Percentiles rank a stretch among this genome's conserved stretches.
These are phyloP conservation scores for Ancistrus triradiatus DNA, from an alignment of 2,113 vertebrate genomes.

Conservation along the genomic window DNA sequence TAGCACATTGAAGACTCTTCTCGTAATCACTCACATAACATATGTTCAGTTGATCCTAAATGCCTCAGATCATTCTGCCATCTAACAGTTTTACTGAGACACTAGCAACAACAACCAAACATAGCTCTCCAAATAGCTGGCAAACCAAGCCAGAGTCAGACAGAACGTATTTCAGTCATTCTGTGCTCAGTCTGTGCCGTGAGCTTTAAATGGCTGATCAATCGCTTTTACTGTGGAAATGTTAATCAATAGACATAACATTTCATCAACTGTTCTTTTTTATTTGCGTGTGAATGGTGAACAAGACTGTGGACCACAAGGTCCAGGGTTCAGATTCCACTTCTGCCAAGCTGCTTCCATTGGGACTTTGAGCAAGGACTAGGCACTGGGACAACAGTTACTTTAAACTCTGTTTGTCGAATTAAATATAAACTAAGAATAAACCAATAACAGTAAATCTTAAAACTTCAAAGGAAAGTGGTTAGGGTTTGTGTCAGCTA, in stretches of 20 bases:
- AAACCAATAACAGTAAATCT: too few relatives aligned
- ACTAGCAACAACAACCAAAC: slow-evolving; percentile 11
- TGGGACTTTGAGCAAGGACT: too few relatives aligned
- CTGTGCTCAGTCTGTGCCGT: slow-evolving; percentile 15
- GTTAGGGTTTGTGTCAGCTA: too few relatives aligned
- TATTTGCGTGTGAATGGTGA: too few relatives aligned
- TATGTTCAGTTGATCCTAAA: slow-evolving; percentile 16
- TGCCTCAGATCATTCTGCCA: slow-evolving; percentile 10
- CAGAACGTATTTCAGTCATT: neutral
- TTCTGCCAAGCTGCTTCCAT: too few relatives aligned
- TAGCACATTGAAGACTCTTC: neutral
- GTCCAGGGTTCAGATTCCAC: too few relatives aligned
- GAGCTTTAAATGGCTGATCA: slow-evolving; percentile 32
- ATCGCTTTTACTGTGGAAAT: slow-evolving; percentile 39
- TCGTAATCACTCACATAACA: neutral
- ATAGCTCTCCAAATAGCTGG: slow-evolving; percentile 23
- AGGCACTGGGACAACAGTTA: too few relatives aligned
- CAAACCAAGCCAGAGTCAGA: slow-evolving; percentile 10
- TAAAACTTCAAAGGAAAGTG: too few relatives aligned
- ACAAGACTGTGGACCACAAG: too few relatives aligned
- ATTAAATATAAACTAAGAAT: too few relatives aligned
- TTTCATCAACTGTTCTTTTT: too few relatives aligned
- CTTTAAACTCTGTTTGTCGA: too few relatives aligned
- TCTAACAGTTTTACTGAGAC: slow-evolving; percentile 11
- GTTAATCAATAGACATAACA: slow-evolving; percentile 47